These are phyloP conservation scores for Phyllostomus hastatus DNA, from an alignment of 2,113 vertebrate genomes.

Conservation along the genomic window DNA sequence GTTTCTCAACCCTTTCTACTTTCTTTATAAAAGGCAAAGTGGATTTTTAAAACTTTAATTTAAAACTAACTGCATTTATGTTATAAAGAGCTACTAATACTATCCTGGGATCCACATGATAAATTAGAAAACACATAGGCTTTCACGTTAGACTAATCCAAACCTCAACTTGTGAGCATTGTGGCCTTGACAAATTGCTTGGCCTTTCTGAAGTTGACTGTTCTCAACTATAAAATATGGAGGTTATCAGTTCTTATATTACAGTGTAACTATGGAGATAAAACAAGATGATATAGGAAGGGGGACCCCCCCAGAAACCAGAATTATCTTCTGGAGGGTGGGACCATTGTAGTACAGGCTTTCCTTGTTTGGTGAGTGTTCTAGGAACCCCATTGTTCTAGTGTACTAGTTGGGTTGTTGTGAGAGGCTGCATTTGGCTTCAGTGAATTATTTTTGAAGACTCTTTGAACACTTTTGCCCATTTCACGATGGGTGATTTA, in stretches of 20 bases:
- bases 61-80: neutral
- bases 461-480: too few relatives aligned
- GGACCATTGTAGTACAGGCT: too few relatives aligned
- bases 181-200: neutral
- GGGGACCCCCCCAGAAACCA: too few relatives aligned
- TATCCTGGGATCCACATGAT: neutral
- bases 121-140: neutral
- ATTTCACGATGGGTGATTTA: too few relatives aligned
- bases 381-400: too few relatives aligned
- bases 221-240: neutral
- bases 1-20: slow-evolving; percentile 2
- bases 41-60: neutral
- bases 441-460: too few relatives aligned
- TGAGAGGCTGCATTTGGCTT: too few relatives aligned
- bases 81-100: neutral
- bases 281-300: neutral
- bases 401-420: too few relatives aligned
- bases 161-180: neutral
- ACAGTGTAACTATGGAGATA: neutral
- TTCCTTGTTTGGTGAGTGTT: too few relatives aligned
- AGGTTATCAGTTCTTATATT: neutral
- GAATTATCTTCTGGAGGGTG: too few relatives aligned
- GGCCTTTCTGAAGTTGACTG: neutral
- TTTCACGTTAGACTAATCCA: neutral
- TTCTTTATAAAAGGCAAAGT: neutral